Conservation (phyloP, 30 jellyfish, hydroid and myxozoan species). For the Hydractinia symbiolongicarpus region DNA sequence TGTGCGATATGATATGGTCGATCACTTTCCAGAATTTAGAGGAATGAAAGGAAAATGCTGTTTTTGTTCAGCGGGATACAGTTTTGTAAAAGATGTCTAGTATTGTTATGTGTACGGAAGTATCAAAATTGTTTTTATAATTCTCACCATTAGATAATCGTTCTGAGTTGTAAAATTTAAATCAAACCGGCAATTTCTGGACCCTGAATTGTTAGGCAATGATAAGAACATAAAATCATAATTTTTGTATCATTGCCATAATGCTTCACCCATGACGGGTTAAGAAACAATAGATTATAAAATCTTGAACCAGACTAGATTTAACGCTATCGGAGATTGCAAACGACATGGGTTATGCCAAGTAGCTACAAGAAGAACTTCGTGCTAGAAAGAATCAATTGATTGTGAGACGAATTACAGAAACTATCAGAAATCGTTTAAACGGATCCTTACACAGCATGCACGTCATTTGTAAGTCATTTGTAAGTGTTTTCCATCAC, state of each 20-base stretch:
- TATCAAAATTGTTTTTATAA: slow-evolving; percentile 40
- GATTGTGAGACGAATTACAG: no score
- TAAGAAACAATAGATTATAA: neutral
- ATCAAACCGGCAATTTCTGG: neutral
- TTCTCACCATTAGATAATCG: neutral
- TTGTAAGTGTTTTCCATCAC: no score
- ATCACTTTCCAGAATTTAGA: slow-evolving; percentile 38
- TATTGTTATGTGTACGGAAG: slow-evolving; percentile 42
- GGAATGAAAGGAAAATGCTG: slow-evolving; percentile 47
- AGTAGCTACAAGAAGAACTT: no score
- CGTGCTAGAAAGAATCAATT: no score
- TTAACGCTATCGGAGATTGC: no score
- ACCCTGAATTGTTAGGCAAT: neutral
- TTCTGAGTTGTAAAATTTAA: neutral
- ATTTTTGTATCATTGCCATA: neutral
- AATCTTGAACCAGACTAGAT: no score
- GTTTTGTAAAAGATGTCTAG: slow-evolving; percentile 44
- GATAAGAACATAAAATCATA: neutral
- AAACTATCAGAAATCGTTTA: no score
- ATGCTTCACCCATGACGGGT: neutral
- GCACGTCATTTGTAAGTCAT: no score
- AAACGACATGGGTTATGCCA: no score
- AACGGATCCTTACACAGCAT: no score
- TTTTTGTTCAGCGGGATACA: slow-evolving; percentile 31
- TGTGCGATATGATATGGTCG: slow-evolving; percentile 36